A percentile compares a stretch with the other conserved stretches of the same genome.
Evolutionary conservation across 2,888 invertebrate species (phyloP).

Genomic region (Seira sanloemensis): DNA sequence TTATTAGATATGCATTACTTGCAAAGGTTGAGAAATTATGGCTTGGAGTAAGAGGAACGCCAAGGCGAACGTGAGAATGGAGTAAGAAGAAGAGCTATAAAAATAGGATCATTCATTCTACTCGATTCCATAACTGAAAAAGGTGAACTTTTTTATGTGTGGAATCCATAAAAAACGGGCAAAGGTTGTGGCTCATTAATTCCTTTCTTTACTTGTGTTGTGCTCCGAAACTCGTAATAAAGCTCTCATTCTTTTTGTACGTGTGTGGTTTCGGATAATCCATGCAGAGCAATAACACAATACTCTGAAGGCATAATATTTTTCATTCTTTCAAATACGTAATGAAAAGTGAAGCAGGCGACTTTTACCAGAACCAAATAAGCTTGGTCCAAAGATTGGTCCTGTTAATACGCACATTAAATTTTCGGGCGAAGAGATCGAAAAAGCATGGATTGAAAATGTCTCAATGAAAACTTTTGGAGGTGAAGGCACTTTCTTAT

Average conservation of each 20-base stretch:
- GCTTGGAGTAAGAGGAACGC: neutral
- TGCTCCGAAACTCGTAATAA: neutral
- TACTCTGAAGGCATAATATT: neutral
- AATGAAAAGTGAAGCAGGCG: neutral
- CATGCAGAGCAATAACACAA: neutral
- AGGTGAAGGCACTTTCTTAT: neutral
- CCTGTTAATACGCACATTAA: neutral
- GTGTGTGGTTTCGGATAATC: neutral
- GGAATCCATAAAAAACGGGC: neutral
- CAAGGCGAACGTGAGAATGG: neutral
- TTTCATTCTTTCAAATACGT: neutral
- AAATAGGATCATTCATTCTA: neutral
- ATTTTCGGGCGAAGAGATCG: conserved; percentile 31
- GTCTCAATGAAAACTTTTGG: conserved; percentile 67
- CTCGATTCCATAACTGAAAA: neutral
- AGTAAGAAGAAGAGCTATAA: neutral
- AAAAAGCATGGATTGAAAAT: conserved; percentile 67
- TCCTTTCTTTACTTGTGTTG: conserved; percentile 10
- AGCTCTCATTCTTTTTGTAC: conserved; percentile 29
- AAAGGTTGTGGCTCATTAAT: conserved; percentile 47
- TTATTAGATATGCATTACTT: too few relatives aligned
- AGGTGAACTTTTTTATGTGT: neutral
- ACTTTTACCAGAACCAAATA: too few relatives aligned
- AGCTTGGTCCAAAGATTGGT: neutral
- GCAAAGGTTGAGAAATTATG: too few relatives aligned